Conservation (phyloP, 2,113 vertebrate genomes). For the Notechis scutatus region DNA sequence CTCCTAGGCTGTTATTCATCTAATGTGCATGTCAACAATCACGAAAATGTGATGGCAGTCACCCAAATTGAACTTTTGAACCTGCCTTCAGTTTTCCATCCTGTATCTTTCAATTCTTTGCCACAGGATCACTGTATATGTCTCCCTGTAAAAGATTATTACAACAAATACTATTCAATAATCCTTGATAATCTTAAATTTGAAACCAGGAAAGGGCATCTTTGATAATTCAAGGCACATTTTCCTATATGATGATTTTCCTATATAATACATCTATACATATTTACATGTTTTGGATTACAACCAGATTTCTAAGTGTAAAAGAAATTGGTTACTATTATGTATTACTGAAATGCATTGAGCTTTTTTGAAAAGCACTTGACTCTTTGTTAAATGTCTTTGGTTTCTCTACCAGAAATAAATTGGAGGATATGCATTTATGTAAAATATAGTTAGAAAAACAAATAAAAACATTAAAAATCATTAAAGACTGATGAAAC, state of each 20-base stretch:
- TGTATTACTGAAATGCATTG: not conserved
- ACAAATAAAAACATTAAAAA: not conserved
- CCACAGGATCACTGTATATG: not conserved
- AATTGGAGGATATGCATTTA: not conserved
- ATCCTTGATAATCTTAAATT: not conserved
- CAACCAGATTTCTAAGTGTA: not conserved
- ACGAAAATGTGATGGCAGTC: not conserved
- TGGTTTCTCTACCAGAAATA: not conserved
- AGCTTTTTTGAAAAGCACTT: not conserved
- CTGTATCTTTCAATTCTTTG: not conserved
- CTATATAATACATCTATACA: not conserved
- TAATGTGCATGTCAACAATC: constrained; percentile 4
- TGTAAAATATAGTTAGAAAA: not conserved
- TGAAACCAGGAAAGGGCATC: not conserved
- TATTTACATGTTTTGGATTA: not conserved
- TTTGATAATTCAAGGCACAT: not conserved
- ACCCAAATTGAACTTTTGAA: constrained; percentile 18
- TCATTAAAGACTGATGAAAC: not conserved
- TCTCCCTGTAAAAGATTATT: not conserved
- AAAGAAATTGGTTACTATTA: not conserved
- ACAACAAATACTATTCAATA: not conserved
- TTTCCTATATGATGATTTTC: not conserved
- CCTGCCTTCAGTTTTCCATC: not conserved
- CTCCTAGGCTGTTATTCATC: not conserved
- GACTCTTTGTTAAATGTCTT: not conserved